Evolutionary conservation across 2,888 invertebrate genomes (phyloP).

Genomic region (Cylloceria caligata): DNA sequence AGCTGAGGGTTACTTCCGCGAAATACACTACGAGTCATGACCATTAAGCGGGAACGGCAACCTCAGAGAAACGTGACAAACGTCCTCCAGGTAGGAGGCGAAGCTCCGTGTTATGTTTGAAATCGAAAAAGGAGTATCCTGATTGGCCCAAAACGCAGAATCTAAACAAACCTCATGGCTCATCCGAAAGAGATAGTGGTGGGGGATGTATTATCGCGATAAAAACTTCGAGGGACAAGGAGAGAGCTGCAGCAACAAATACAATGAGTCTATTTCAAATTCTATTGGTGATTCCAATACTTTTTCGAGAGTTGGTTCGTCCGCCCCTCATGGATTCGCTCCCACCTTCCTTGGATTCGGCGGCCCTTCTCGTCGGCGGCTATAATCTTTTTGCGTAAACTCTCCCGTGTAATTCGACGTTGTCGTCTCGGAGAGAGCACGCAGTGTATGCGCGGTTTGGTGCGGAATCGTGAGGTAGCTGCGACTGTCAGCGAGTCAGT

Average conservation of each 20-base stretch:
- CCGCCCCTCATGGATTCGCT: background rate
- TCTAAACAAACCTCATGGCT: slow-evolving; percentile 7
- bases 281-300: background rate
- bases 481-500: slow-evolving; percentile 50
- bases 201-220: background rate
- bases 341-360: background rate
- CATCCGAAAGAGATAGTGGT: background rate
- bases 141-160: slow-evolving; percentile 8
- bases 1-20: background rate
- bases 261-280: slow-evolving; percentile 1
- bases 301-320: background rate
- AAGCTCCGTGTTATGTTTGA: slow-evolving; percentile 26
- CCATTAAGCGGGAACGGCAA: background rate
- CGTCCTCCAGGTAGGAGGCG: slow-evolving; percentile 27
- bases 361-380: background rate
- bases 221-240: background rate
- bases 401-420: background rate
- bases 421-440: background rate
- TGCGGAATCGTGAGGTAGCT: background rate
- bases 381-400: slow-evolving; percentile 22
- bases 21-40: background rate
- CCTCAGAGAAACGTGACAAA: slow-evolving; percentile 23
- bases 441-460: slow-evolving; percentile 17
- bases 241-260: background rate
- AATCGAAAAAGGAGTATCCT: slow-evolving; percentile 6